Evolutionary conservation across 2,888 invertebrate species (phyloP), one percentile per base, ranked within the genome.

Genomic region (Mactromeris polynyma): DNA sequence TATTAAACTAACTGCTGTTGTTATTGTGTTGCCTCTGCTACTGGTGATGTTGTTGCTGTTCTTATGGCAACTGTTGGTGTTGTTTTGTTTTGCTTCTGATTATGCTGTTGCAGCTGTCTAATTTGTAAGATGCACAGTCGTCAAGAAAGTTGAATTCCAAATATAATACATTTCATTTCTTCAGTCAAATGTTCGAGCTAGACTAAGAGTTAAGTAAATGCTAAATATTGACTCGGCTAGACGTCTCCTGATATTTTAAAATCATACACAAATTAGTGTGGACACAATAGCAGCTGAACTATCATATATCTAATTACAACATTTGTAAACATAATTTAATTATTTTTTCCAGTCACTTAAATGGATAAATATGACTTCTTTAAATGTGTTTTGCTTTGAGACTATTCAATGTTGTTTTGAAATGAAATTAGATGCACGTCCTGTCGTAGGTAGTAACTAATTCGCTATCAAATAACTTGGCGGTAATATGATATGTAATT

Each of bases 331-430:
- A 64, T 64, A 64, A 64, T 64, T 64, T 64, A 64, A 64, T 64
- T 64, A 64, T 6, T 64, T 64, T 64, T 64, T 64, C 58, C 58
- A 64, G 58, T 26, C n/a, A 64, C 58, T 64, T n/a, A 26, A 64
- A 64, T 64, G n/a, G 58, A 64, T 64, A 64, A 64, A 64, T 64
- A 64, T 64, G 58, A 64, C 58, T 64, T n/a, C 26, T 64, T n/a
- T 2, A 26, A 64, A 64, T 64, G 58, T 64, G 58, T 64, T 64
- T 64, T n/a, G 58, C 26, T 26, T 64, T 64, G 58, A 26, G 3
- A 26, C 26, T 26, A 26, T 64, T 64, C 58, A 26, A 11, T 73
- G 19, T 36, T 73, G 73, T 73, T 73, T 73, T 73, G 33, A 33
- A 19, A 73, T 73, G 73, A 73, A 73, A 73, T 73, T 36, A 73